phyloP scores from a whole-genome alignment of 2,888 invertebrate species.

The Andrena chrysosceles region DNA sequence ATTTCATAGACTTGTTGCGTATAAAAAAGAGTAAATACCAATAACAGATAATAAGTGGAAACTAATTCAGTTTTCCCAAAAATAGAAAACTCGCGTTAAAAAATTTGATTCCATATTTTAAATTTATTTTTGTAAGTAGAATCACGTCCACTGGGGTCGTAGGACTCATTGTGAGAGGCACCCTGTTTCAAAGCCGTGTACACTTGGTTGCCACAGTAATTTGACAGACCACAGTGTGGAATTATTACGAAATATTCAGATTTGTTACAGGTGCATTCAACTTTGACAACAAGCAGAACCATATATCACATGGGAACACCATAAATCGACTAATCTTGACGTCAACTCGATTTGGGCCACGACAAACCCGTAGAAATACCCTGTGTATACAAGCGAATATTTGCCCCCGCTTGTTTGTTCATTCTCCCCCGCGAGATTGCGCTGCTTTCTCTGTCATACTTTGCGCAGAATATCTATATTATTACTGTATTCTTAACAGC shows the following conservation, averaged over 20 bases:
- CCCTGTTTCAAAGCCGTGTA: neutral
- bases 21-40: too few species aligned
- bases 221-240: neutral
- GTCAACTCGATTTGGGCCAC: constrained; percentile 26
- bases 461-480: constrained; percentile 17
- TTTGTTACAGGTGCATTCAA: constrained; percentile 18
- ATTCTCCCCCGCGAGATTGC: neutral
- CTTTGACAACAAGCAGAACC: constrained; percentile 32
- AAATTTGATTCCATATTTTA: too few species aligned
- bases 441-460: neutral
- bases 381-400: constrained; percentile 6
- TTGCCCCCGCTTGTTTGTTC: constrained; percentile 14
- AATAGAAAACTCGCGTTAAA: too few species aligned
- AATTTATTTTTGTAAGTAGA: too few species aligned
- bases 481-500: constrained; percentile 10
- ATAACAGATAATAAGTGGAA: too few species aligned
- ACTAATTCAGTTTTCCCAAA: too few species aligned
- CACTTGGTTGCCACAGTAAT: neutral
- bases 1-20: too few species aligned
- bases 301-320: constrained; percentile 17
- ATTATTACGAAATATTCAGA: constrained; percentile 35
- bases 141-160: too few species aligned
- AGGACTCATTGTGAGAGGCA: too few species aligned
- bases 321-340: constrained; percentile 38
- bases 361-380: constrained; percentile 10